Evolutionary conservation across 2,888 invertebrate genomes (phyloP).

Genomic region (Glyphotaelius pellucidus): DNA sequence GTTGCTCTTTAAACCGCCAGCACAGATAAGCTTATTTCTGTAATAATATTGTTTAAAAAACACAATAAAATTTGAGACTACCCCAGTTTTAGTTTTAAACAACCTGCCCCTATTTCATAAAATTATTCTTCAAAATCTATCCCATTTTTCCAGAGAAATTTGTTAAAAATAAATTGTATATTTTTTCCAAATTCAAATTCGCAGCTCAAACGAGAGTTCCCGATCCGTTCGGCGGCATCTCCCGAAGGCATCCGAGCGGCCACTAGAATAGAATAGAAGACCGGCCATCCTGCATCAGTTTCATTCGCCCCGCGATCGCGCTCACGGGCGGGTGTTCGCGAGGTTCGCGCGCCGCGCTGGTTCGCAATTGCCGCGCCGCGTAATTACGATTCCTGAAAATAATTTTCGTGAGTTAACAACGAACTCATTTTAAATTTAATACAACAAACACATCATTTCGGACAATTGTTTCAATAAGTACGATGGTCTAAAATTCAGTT

Average conservation of each 20-base stretch:
- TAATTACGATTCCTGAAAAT: conserved; percentile 15
- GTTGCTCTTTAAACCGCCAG: not conserved
- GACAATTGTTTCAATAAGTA: not conserved
- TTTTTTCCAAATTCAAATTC: conserved; percentile 15
- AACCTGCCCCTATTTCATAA: not conserved
- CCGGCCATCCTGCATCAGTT: conserved; percentile 27
- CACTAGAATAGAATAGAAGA: conserved; percentile 13
- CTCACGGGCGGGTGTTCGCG: conserved; percentile 53
- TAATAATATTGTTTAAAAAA: too few species aligned
- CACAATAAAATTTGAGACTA: not conserved
- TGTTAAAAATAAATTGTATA: not conserved
- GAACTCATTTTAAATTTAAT: not conserved
- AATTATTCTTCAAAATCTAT: not conserved
- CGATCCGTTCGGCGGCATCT: conserved; percentile 18
- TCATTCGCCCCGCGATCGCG: conserved; percentile 60
- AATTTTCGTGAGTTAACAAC: not conserved
- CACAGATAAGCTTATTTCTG: too few species aligned
- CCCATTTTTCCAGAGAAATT: not conserved
- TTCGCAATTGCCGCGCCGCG: not conserved
- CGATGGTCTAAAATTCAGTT: not conserved
- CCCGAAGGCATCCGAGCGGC: conserved; percentile 35
- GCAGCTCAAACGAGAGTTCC: conserved; percentile 39
- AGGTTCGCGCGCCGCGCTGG: not conserved
- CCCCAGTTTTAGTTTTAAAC: not conserved
- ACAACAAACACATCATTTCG: not conserved